These are phyloP conservation scores for Apis laboriosa DNA, from an alignment of 1,140 invertebrate genomes.

Conservation along the genomic window DNA sequence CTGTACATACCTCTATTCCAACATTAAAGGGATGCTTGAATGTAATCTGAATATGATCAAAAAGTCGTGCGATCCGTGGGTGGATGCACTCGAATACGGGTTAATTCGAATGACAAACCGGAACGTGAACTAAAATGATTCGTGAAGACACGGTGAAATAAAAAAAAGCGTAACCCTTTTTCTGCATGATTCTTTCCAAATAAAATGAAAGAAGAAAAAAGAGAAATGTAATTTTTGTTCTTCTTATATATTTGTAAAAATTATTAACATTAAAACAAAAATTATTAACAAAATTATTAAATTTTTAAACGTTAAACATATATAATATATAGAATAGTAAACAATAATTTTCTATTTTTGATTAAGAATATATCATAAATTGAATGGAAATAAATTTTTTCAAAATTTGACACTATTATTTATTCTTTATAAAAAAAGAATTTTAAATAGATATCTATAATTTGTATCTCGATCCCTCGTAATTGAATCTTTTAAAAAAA, in stretches of 20 bases:
- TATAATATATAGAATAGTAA: background rate
- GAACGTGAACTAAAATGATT: background rate
- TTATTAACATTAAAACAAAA: too few relatives aligned
- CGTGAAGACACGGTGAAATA: background rate
- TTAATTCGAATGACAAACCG: conserved; percentile 33
- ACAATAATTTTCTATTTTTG: background rate
- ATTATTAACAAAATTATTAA: background rate
- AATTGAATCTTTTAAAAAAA: too few relatives aligned
- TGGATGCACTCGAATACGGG: conserved; percentile 41
- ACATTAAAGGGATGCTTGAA: conserved; percentile 33
- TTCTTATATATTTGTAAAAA: background rate
- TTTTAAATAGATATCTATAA: too few relatives aligned
- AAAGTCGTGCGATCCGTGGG: conserved; percentile 23
- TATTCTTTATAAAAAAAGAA: too few relatives aligned
- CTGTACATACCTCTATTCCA: background rate
- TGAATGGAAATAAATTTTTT: too few relatives aligned
- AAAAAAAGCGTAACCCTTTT: background rate
- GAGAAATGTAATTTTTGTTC: background rate
- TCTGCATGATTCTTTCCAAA: background rate
- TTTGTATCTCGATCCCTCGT: too few relatives aligned
- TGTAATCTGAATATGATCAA: conserved; percentile 52
- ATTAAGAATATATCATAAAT: background rate
- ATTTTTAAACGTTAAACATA: background rate
- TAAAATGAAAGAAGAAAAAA: too few relatives aligned
- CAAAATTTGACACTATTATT: too few relatives aligned